phyloP scores from a whole-genome alignment of 92 coral and sea anemone genomes.

The Pocillopora grandis region DNA sequence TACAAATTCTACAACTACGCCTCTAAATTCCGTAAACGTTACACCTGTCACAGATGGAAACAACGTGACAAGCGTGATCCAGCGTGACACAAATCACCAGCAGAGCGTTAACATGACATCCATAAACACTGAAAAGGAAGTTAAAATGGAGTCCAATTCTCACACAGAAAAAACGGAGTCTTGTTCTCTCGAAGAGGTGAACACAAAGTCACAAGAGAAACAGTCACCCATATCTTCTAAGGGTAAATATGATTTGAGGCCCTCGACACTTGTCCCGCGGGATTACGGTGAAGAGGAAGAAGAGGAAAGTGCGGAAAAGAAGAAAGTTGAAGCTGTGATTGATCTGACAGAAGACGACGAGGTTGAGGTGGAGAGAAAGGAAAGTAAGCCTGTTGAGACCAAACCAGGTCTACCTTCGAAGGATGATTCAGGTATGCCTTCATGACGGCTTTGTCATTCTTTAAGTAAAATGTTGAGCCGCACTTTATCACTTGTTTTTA shows the following conservation, averaged over 20 bases:
- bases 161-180: not conserved
- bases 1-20: not conserved
- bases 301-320: not conserved
- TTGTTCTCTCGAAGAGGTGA: not conserved
- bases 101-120: not conserved
- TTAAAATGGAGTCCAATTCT: not conserved
- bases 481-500: too few relatives aligned
- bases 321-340: slow-evolving; percentile 51
- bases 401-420: not conserved
- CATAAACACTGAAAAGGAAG: not conserved
- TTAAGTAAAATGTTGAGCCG: too few relatives aligned
- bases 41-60: not conserved
- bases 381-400: not conserved
- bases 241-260: slow-evolving; percentile 33
- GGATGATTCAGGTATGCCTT: slow-evolving; percentile 22
- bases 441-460: not conserved
- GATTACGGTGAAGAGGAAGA: slow-evolving; percentile 15
- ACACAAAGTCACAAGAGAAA: not conserved
- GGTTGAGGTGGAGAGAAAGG: not conserved
- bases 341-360: slow-evolving; percentile 62
- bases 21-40: not conserved
- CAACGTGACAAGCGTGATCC: not conserved
- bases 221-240: slow-evolving; percentile 10
- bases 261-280: slow-evolving; percentile 37
- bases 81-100: slow-evolving; percentile 3